Percentiles rank a stretch among this genome's conserved stretches.
phyloP scores from a whole-genome alignment of 2,113 vertebrate species.

The Merops nubicus region DNA sequence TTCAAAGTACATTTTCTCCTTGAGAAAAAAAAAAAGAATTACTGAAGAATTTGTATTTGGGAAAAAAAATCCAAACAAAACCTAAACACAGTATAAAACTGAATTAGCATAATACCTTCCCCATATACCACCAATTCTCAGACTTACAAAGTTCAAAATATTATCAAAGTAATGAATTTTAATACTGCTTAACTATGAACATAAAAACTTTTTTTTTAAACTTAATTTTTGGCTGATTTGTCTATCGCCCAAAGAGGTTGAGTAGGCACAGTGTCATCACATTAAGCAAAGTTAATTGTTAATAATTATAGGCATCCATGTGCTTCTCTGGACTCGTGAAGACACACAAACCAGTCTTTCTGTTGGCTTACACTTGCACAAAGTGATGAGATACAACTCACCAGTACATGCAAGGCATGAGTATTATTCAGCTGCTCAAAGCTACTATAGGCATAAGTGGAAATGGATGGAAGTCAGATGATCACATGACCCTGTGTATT shows the following conservation, averaged over 20 bases:
- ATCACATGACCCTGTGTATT: neutral
- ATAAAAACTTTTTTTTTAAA: neutral
- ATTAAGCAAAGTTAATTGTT: neutral
- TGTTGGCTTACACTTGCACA: neutral
- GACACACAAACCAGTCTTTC: neutral
- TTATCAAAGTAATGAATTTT: neutral
- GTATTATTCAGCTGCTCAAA: neutral
- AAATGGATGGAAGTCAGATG: neutral
- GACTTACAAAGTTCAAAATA: neutral
- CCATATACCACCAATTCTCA: neutral
- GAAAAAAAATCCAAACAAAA: neutral
- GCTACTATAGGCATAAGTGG: neutral
- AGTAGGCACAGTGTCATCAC: neutral
- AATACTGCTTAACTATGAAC: neutral
- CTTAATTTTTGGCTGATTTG: neutral
- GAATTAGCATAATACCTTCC: neutral
- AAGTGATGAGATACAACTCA: neutral
- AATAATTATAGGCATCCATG: neutral
- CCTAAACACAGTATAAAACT: neutral
- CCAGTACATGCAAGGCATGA: neutral
- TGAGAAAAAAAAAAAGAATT: neutral
- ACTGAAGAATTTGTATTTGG: neutral
- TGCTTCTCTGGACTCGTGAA: neutral
- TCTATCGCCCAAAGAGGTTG: neutral
- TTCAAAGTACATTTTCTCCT: neutral